These are phyloP conservation scores for Aphaenogaster floridana DNA, from an alignment of 1,140 invertebrate species.

Conservation along the genomic window DNA sequence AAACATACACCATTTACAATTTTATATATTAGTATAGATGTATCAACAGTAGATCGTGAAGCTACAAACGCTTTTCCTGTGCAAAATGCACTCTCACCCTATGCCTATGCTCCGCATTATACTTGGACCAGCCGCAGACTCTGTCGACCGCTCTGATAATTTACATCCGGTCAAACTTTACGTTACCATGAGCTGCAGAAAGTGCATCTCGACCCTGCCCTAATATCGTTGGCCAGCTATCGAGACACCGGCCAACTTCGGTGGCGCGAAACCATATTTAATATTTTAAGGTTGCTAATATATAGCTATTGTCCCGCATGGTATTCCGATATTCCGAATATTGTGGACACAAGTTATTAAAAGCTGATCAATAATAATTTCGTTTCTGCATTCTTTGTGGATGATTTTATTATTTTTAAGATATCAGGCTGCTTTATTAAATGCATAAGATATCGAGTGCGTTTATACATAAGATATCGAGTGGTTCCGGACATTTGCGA, in stretches of 20 bases:
- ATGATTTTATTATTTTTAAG: not conserved
- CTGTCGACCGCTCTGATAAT: conserved; percentile 47
- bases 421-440: not conserved
- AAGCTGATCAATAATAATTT: not conserved
- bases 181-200: conserved; percentile 44
- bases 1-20: too few species aligned
- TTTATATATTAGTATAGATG: too few species aligned
- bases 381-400: not conserved
- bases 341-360: not conserved
- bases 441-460: not conserved
- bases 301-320: not conserved
- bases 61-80: conserved; percentile 13
- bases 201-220: conserved; percentile 44
- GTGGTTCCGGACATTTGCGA: too few species aligned
- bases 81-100: not conserved
- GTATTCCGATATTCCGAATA: not conserved
- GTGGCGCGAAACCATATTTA: conserved; percentile 27
- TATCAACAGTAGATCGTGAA: not conserved
- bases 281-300: conserved; percentile 57
- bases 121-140: conserved; percentile 22
- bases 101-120: conserved; percentile 8
- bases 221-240: conserved; percentile 52
- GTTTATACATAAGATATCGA: too few species aligned
- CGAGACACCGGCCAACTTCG: conserved; percentile 55
- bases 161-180: conserved; percentile 58